Conservation (phyloP, 1,140 invertebrate genomes). For the Chionoecetes opilio region DNA sequence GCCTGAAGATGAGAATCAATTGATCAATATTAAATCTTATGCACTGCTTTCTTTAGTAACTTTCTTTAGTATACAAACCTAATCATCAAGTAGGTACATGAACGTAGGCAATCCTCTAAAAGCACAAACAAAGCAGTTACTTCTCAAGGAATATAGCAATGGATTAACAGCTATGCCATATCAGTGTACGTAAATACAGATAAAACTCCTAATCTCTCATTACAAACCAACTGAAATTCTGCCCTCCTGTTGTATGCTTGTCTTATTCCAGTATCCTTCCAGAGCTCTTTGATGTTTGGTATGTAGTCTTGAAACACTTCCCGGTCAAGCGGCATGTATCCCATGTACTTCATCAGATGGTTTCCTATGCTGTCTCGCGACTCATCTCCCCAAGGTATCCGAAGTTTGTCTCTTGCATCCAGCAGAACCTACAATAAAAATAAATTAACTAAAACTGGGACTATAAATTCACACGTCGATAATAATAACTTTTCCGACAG, state of each 20-base stretch:
- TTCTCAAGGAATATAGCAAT: slow-evolving; percentile 1
- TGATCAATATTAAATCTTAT: neutral
- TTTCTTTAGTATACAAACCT: neutral
- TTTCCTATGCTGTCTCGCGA: slow-evolving; percentile 90
- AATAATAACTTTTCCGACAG: too few species aligned
- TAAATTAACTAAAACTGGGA: too few species aligned
- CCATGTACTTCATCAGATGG: slow-evolving; percentile 86
- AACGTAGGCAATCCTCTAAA: neutral
- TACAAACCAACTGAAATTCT: slow-evolving; percentile 97
- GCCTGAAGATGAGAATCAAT: too few species aligned
- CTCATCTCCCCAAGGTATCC: slow-evolving; percentile 95
- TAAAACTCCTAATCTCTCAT: neutral
- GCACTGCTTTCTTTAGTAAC: too few species aligned
- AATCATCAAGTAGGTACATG: neutral
- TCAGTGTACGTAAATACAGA: neutral
- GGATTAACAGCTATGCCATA: neutral
- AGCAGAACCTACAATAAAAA: slow-evolving; percentile 92
- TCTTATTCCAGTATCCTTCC: slow-evolving; percentile 94
- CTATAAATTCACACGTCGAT: too few species aligned
- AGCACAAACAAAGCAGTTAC: neutral
- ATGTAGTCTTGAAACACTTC: slow-evolving; percentile 92
- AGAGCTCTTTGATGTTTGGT: slow-evolving; percentile 91
- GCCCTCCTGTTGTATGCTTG: slow-evolving; percentile 95
- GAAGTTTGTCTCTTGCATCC: slow-evolving; percentile 96
- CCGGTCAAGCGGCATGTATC: slow-evolving; percentile 89